These are phyloP conservation scores for Diaprepes abbreviatus DNA, from an alignment of 2,888 invertebrate species.

Conservation along the genomic window DNA sequence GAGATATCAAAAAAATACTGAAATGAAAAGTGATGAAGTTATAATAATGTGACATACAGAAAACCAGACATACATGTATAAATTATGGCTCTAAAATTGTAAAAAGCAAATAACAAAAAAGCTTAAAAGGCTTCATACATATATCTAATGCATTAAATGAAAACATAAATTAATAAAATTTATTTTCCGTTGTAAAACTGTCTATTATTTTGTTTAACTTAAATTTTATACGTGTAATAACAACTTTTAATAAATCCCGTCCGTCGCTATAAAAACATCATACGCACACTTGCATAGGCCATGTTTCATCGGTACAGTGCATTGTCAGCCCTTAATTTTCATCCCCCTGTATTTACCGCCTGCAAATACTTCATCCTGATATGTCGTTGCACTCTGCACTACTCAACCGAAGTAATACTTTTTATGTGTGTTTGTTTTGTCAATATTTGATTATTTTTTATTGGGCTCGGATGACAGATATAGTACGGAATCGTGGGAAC, in stretches of 20 bases:
- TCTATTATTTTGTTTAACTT: conserved; percentile 1
- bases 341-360: conserved; percentile 43
- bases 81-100: too few species aligned
- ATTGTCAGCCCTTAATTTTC: conserved; percentile 60
- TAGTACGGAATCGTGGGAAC: conserved; percentile 33
- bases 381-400: conserved; percentile 37
- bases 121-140: too few species aligned
- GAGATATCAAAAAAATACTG: too few species aligned
- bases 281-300: conserved; percentile 65
- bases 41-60: too few species aligned
- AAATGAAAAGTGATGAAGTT: too few species aligned
- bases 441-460: conserved; percentile 44
- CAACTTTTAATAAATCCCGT: conserved; percentile 62
- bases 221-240: conserved; percentile 21
- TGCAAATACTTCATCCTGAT: conserved; percentile 43
- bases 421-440: conserved; percentile 46
- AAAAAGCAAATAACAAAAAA: too few species aligned
- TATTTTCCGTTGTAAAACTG: neutral
- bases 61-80: too few species aligned
- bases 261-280: conserved; percentile 67
- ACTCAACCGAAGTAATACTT: conserved; percentile 39
- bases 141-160: too few species aligned
- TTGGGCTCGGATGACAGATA: conserved; percentile 29
- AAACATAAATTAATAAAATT: neutral
- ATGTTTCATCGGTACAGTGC: conserved; percentile 63